Base-by-base conservation (phyloP, 2,888 invertebrate genomes). In the Hemaris fuciformis region DNA sequence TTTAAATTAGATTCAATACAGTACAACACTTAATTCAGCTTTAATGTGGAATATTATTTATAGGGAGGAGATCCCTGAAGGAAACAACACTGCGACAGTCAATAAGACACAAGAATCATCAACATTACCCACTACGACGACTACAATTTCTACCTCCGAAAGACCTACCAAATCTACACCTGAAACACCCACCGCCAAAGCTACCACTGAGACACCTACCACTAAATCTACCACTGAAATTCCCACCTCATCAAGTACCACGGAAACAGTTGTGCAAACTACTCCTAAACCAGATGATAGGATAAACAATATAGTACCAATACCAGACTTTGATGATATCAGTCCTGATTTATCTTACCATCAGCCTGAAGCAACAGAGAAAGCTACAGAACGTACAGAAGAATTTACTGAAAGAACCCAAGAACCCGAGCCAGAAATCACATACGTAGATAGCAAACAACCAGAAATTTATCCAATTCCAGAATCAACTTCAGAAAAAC, bases 1-100 rank as follows among this genome's bases (percentile, higher is more conserved):
- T n/a, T n/a, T n/a, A n/a, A n/a, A n/a, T n/a, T n/a, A n/a, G n/a
- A n/a, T n/a, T n/a, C n/a, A n/a, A n/a, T n/a, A n/a, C n/a, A n/a
- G n/a, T n/a, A n/a, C n/a, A n/a, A n/a, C n/a, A n/a, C n/a, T n/a
- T n/a, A n/a, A n/a, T n/a, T n/a, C n/a, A n/a, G n/a, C n/a, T n/a
- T n/a, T n/a, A n/a, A n/a, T n/a, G n/a, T 43, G 13, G 38, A 0
- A 0, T 6, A 22, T 46, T 25, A 20, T 62, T 81, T 81, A 65
- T 68, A 85, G 87, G 0, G 90, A 89, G 70, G 88, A 86, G 64
- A 71, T 75, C n/a, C 71, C 68, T 18, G 66, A 73, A 31, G 23
- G 64, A 0, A 76, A 74, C 5, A 59, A 62, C 10, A 73, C 73
- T 13, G 43, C 15, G 3, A 63, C 38, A 20, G 8, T 56, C 25